A percentile compares a stretch with the other conserved stretches of the same genome.
These are phyloP conservation scores for Urocyon cinereoargenteus DNA, from an alignment of 2,797 vertebrate genomes.

Conservation along the genomic window DNA sequence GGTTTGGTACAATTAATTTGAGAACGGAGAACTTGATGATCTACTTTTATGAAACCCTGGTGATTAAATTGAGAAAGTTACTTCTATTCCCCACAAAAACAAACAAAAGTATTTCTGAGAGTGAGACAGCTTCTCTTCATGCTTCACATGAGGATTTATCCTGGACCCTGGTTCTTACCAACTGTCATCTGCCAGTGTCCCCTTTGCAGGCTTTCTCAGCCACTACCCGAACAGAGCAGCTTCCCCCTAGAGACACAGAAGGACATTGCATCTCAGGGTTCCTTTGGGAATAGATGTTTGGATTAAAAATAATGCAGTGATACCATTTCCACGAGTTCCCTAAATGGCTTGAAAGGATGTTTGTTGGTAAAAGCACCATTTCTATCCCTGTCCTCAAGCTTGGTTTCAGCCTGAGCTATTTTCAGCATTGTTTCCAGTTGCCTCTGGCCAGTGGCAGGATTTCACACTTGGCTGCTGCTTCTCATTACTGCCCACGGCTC, in stretches of 20 bases:
- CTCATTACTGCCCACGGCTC: slow-evolving; percentile 35
- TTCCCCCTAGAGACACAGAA: slow-evolving; percentile 12
- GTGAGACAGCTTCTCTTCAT: neutral
- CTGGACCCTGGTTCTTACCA: neutral
- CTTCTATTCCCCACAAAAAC: neutral
- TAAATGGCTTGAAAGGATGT: slow-evolving; percentile 35
- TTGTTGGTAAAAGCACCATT: slow-evolving; percentile 27
- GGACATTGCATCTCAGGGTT: neutral
- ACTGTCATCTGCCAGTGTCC: neutral
- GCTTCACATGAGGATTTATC: neutral
- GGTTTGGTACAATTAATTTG: neutral
- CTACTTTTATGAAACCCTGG: neutral
- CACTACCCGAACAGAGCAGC: neutral
- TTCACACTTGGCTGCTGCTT: slow-evolving; percentile 72
- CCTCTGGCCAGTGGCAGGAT: slow-evolving; percentile 60
- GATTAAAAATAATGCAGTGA: slow-evolving; percentile 67
- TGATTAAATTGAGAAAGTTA: slow-evolving; percentile 1
- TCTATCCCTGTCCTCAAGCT: slow-evolving; percentile 39
- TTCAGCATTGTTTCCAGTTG: slow-evolving; percentile 73
- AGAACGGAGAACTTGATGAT: neutral
- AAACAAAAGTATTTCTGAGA: neutral
- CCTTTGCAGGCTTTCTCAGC: neutral
- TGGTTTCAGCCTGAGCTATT: slow-evolving; percentile 71
- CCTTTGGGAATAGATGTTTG: slow-evolving; percentile 34
- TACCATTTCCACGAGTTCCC: neutral